These are phyloP conservation scores for Hydrozoanthus gracilis DNA, from an alignment of 92 coral and sea anemone species.

Conservation along the genomic window DNA sequence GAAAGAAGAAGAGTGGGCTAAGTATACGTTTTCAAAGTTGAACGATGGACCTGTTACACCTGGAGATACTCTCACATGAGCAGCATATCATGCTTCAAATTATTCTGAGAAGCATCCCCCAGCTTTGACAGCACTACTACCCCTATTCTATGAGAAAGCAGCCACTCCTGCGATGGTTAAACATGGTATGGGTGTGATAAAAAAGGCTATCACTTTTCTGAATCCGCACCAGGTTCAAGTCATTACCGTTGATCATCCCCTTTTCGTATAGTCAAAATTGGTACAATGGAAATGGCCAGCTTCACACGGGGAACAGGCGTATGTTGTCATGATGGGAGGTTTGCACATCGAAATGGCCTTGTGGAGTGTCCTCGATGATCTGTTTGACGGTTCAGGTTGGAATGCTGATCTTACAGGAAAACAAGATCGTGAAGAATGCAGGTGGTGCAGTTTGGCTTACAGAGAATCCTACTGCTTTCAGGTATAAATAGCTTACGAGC, in stretches of 20 bases:
- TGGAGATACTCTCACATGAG: constrained; percentile 1
- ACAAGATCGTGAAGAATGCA: no score
- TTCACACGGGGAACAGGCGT: constrained; percentile 53
- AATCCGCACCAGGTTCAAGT: constrained; percentile 66
- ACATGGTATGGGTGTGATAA: constrained; percentile 58
- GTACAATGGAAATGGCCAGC: constrained; percentile 63
- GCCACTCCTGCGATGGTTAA: constrained; percentile 64
- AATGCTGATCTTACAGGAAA: constrained; percentile 48
- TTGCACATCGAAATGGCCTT: constrained; percentile 64
- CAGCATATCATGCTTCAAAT: constrained; percentile 37
- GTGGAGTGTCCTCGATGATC: constrained; percentile 51
- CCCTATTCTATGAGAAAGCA: constrained; percentile 64
- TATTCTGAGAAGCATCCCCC: not conserved
- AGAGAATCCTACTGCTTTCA: no score
- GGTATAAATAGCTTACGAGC: no score
- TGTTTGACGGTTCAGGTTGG: constrained; percentile 61
- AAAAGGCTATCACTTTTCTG: constrained; percentile 39
- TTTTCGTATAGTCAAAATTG: no score
- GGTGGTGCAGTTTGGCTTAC: no score
- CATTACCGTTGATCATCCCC: constrained; percentile 50
- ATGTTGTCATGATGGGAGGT: constrained; percentile 57
- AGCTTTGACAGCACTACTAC: constrained; percentile 60
- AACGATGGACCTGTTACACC: not conserved
- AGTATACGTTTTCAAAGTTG: constrained; percentile 5
- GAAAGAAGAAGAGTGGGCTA: constrained; percentile 32